These are phyloP conservation scores for Lasioglossum leucozonium DNA, from an alignment of 2,888 invertebrate species.

Conservation along the genomic window DNA sequence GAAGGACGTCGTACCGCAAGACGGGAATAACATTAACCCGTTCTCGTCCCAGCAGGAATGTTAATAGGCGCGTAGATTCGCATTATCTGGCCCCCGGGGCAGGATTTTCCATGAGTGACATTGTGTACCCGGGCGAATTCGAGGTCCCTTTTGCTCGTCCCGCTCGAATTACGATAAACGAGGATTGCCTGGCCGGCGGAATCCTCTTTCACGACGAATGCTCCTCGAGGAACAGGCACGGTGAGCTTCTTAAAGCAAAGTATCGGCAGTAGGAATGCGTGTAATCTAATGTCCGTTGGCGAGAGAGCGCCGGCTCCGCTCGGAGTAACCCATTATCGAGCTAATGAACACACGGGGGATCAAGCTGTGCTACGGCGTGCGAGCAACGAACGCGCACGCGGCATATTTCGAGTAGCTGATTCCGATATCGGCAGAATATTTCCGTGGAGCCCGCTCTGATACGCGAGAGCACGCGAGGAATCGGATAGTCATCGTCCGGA, in stretches of 20 bases:
- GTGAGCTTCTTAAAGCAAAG: neutral
- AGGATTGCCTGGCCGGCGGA: slow-evolving; percentile 28
- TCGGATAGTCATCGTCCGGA: slow-evolving; percentile 24
- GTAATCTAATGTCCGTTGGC: slow-evolving; percentile 56
- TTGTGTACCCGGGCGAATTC: slow-evolving; percentile 50
- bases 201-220: slow-evolving; percentile 32
- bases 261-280: slow-evolving; percentile 46
- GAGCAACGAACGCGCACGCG: neutral
- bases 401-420: slow-evolving; percentile 21
- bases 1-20: neutral
- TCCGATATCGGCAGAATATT: slow-evolving; percentile 39
- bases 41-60: slow-evolving; percentile 27
- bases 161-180: slow-evolving; percentile 60
- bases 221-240: neutral
- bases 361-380: slow-evolving; percentile 21
- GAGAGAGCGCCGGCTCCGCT: slow-evolving; percentile 27
- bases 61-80: slow-evolving; percentile 45
- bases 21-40: slow-evolving; percentile 30
- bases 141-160: slow-evolving; percentile 17
- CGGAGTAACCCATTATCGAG: slow-evolving; percentile 53
- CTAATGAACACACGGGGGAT: slow-evolving; percentile 50
- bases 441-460: neutral
- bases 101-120: slow-evolving; percentile 47
- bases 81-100: slow-evolving; percentile 31
- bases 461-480: neutral